phyloP scores from a whole-genome alignment of 2,888 invertebrate genomes.

The Megamerina dolium region DNA sequence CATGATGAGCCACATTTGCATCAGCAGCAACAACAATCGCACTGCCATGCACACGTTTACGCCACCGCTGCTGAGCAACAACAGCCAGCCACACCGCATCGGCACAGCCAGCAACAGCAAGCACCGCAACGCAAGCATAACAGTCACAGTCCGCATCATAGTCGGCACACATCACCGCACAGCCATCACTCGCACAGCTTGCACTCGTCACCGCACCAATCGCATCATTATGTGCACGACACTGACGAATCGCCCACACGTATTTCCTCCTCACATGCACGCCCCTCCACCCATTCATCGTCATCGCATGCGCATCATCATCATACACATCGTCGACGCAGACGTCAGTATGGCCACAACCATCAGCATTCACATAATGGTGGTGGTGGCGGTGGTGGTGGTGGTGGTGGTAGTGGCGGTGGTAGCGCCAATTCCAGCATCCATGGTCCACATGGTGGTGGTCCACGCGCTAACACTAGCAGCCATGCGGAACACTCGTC shows the following conservation, averaged over 20 bases:
- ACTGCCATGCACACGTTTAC: constrained; percentile 17
- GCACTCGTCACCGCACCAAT: constrained; percentile 33
- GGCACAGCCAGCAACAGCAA: constrained; percentile 27
- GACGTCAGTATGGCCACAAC: constrained; percentile 20
- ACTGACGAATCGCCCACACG: constrained; percentile 6
- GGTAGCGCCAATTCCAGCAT: constrained; percentile 31
- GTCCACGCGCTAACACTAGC: constrained; percentile 28
- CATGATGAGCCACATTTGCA: constrained; percentile 26
- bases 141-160: constrained; percentile 30
- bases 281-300: constrained; percentile 20
- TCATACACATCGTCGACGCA: constrained; percentile 23
- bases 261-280: constrained; percentile 10
- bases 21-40: constrained; percentile 23
- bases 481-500: constrained; percentile 17
- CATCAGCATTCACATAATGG: constrained; percentile 28
- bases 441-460: constrained; percentile 24
- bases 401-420: constrained; percentile 26
- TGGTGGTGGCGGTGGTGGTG: constrained; percentile 14
- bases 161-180: constrained; percentile 40
- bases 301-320: constrained; percentile 21
- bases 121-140: constrained; percentile 36
- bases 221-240: constrained; percentile 29
- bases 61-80: constrained; percentile 12
- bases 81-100: no score
- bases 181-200: constrained; percentile 34